A percentile compares a stretch with the other conserved stretches of the same genome.
Conservation (phyloP, 2,113 vertebrate genomes). For the Paramormyrops kingsleyae region DNA sequence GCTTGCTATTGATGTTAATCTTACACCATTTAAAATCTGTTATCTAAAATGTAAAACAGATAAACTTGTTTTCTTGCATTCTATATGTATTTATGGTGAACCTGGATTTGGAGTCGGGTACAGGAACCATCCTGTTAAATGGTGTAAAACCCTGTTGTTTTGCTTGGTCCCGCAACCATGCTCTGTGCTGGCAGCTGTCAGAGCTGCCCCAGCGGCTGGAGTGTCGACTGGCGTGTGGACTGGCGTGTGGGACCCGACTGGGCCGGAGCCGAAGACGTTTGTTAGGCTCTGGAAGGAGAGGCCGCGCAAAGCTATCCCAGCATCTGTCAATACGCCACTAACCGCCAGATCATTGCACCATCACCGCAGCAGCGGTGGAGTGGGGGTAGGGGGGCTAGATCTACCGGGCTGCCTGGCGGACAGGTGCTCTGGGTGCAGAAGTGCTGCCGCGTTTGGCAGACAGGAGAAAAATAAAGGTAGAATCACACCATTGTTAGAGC, state of each 20-base stretch:
- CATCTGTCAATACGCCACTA: constrained; percentile 4
- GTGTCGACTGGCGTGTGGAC: not conserved
- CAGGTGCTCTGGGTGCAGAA: not conserved
- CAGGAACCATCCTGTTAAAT: not conserved
- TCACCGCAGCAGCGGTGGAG: not conserved
- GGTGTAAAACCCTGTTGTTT: not conserved
- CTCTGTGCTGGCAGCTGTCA: not conserved
- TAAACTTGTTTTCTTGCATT: not conserved
- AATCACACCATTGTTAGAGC: not conserved
- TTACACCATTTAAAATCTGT: not conserved
- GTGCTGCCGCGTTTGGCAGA: not conserved
- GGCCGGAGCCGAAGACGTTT: not conserved
- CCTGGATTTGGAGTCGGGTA: not conserved
- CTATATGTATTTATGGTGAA: not conserved
- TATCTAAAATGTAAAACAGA: not conserved
- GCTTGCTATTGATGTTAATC: not conserved
- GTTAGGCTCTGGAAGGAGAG: not conserved
- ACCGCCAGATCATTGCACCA: not conserved
- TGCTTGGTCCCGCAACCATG: not conserved
- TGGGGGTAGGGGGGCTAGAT: not conserved
- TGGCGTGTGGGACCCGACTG: not conserved
- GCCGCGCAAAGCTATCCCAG: not conserved
- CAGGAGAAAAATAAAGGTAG: not conserved
- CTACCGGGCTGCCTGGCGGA: not conserved
- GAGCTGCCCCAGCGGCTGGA: no score